Evolutionary conservation across 2,797 vertebrate species (phyloP).

Genomic region (Pseudochirops cupreus): DNA sequence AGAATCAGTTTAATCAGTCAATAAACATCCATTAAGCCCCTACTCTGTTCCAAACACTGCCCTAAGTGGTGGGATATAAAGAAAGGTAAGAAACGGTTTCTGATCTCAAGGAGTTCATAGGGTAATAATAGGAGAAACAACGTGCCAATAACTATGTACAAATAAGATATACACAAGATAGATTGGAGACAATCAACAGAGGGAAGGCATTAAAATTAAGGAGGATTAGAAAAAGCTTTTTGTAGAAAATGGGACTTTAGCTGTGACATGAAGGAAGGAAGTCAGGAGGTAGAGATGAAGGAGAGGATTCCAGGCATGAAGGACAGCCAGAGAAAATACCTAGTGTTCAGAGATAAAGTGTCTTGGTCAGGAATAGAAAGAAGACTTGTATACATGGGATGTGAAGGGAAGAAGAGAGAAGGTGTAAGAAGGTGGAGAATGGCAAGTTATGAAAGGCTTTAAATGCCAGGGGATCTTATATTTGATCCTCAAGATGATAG

Average conservation of each 20-base stretch:
- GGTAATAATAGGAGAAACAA: neutral
- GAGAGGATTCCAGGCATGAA: neutral
- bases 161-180: neutral
- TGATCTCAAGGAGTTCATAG: neutral
- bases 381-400: neutral
- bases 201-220: neutral
- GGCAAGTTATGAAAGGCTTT: neutral
- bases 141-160: neutral
- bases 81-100: neutral
- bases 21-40: neutral
- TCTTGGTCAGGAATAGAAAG: too few species aligned
- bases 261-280: neutral
- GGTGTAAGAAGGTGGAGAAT: neutral
- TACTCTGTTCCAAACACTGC: neutral
- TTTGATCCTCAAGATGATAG: neutral
- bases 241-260: neutral
- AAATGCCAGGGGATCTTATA: neutral
- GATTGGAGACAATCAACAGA: neutral
- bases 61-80: neutral
- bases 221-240: neutral
- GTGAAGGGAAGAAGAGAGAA: neutral
- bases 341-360: too few species aligned
- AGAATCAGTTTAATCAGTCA: neutral
- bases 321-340: neutral
- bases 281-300: neutral